Evolutionary conservation across 2,888 invertebrate species (phyloP), one percentile per base, ranked within the genome.

Genomic region (Notodonta dromedarius): DNA sequence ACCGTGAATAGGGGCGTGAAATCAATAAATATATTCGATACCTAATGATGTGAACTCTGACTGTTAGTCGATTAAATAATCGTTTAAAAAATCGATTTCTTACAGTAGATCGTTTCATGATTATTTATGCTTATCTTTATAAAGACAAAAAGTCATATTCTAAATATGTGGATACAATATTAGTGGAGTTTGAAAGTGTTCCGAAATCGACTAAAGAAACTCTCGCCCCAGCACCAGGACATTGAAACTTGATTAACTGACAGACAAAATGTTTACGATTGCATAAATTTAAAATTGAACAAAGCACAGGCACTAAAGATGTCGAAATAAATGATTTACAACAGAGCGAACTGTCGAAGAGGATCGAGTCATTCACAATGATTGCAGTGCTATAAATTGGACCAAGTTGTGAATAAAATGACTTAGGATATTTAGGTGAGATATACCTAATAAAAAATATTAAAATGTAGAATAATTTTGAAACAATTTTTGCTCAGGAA

Each of bases 1-100:
- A 76, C 79, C 79, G 76, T 63, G 72, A 70, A 71, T 65, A 72
- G 69, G 70, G 61, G 77, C 79, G 83, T 83, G 82, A 83, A 85
- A 83, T 85, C 78, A 76, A 81, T 85, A 84, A 83, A 78, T 77
- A 73, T 69, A 66, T 44, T 54, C 63, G 62, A 73, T 67, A 58
- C 61, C 59, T 72, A 71, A 67, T 70, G 67, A 76, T 73, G 70
- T 71, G 75, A 79, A 75, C 73, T 68, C 58, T 54, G 46, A 67
- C 71, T 70, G 74, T 76, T 78, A 74, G 61, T 65, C 65, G 67
- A 71, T 73, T 63, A 70, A 69, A 70, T 74, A 74, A 77, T 79
- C 68, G 72, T 61, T 67, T 60, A 58, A 60, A 60, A 62, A 77
- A 76, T 71, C 69, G 69, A 75, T 75, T 71, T 58, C 14, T 44